A percentile compares a stretch with the other conserved stretches of the same genome.
These are phyloP conservation scores for Pherbina coryleti DNA, from an alignment of 2,888 invertebrate species.

Conservation along the genomic window DNA sequence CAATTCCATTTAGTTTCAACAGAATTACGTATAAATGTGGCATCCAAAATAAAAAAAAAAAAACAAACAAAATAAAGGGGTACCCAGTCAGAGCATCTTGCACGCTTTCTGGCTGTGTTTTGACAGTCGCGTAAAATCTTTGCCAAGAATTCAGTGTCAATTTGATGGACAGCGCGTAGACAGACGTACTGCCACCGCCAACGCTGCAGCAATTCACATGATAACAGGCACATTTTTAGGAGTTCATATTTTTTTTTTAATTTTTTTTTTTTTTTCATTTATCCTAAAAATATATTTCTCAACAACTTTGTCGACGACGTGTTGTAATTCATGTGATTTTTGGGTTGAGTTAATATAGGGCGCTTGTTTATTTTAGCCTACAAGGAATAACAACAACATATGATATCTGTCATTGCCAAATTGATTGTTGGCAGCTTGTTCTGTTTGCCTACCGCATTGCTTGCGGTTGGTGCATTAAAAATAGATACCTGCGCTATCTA, in stretches of 20 bases:
- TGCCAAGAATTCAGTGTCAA: slow-evolving; percentile 55
- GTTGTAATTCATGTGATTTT: neutral
- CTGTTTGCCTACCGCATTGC: neutral
- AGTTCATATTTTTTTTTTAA: neutral
- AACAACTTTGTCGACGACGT: neutral
- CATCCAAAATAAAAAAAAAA: neutral
- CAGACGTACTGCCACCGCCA: neutral
- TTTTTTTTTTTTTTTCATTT: neutral
- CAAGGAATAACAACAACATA: neutral
- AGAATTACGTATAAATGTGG: neutral
- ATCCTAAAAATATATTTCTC: neutral
- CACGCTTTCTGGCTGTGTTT: slow-evolving; percentile 47
- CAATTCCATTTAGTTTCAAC: neutral
- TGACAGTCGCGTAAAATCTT: slow-evolving; percentile 56
- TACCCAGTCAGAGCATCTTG: neutral
- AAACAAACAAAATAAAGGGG: neutral
- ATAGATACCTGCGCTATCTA: neutral
- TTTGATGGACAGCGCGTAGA: slow-evolving; percentile 29
- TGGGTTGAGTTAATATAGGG: slow-evolving; percentile 12
- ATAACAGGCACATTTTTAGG: neutral
- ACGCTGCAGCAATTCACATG: neutral
- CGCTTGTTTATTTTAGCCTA: neutral
- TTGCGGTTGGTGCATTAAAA: neutral
- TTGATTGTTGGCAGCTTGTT: neutral
- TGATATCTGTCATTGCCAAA: neutral